A percentile compares a stretch with the other conserved stretches of the same genome.
Evolutionary conservation across 1,140 invertebrate genomes (phyloP).

Genomic region (Ridgeia piscesae): DNA sequence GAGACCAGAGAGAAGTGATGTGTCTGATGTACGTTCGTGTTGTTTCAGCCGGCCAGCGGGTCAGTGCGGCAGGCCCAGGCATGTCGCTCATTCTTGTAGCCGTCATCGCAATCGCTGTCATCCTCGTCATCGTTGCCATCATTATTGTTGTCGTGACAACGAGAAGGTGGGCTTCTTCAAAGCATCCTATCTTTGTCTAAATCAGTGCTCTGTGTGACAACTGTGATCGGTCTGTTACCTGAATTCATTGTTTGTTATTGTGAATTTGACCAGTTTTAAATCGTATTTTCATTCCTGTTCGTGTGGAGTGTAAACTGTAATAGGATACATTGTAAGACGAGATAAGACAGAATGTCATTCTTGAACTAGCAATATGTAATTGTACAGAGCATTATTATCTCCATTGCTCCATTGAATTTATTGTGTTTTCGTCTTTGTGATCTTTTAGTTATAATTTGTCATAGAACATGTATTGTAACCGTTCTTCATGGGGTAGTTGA

Average conservation of each 20-base stretch:
- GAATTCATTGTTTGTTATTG: neutral
- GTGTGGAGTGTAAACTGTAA: no score
- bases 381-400: no score
- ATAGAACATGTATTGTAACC: neutral
- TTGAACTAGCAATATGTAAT: no score
- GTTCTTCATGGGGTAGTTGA: neutral
- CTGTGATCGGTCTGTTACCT: neutral
- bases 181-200: neutral
- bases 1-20: no score
- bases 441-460: neutral
- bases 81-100: neutral
- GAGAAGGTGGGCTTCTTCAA: neutral
- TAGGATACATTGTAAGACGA: no score
- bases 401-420: no score
- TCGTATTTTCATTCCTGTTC: no score
- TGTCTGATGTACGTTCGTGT: no score
- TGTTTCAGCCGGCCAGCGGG: neutral
- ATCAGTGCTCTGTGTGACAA: neutral
- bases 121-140: slow-evolving; percentile 8
- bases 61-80: neutral
- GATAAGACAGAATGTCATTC: no score
- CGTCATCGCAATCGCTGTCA: neutral
- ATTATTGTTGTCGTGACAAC: neutral
- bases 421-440: no score
- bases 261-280: no score